phyloP scores from a whole-genome alignment of 2,797 vertebrate species.

The Peromyscus eremicus region DNA sequence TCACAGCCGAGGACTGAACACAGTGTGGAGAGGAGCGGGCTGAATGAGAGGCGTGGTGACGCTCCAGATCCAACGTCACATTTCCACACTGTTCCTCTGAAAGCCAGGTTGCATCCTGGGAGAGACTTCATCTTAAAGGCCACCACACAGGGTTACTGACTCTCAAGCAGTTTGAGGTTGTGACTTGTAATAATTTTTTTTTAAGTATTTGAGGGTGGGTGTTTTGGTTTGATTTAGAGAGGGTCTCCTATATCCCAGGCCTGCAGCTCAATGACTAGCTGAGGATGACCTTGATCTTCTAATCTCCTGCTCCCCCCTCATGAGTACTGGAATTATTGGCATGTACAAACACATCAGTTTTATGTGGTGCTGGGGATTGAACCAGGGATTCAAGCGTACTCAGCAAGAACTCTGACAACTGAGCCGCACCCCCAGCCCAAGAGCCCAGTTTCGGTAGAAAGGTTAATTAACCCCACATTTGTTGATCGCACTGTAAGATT shows the following conservation, averaged over 20 bases:
- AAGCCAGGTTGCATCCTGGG: slow-evolving; percentile 79
- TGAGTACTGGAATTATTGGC: not conserved
- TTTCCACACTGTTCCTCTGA: slow-evolving; percentile 68
- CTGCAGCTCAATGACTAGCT: not conserved
- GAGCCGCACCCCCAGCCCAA: not conserved
- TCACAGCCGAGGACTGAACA: not conserved
- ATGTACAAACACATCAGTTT: not conserved
- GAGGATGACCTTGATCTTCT: not conserved
- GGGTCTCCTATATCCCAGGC: not conserved
- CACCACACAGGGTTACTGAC: slow-evolving; percentile 77
- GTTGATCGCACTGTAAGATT: slow-evolving; percentile 79
- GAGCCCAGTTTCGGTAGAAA: slow-evolving; percentile 38
- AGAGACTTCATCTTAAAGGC: slow-evolving; percentile 80
- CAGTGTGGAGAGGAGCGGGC: not conserved
- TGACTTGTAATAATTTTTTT: not conserved
- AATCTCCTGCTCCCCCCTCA: too few relatives aligned
- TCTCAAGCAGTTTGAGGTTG: not conserved
- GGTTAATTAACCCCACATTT: slow-evolving; percentile 79
- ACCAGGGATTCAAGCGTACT: not conserved
- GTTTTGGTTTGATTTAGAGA: not conserved
- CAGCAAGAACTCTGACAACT: not conserved
- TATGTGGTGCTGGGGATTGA: not conserved
- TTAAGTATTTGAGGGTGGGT: not conserved
- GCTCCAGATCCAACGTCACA: slow-evolving; percentile 46
- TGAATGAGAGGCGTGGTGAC: not conserved